Evolutionary conservation across 2,888 invertebrate genomes (phyloP).

Genomic region (Morpho helenor): DNA sequence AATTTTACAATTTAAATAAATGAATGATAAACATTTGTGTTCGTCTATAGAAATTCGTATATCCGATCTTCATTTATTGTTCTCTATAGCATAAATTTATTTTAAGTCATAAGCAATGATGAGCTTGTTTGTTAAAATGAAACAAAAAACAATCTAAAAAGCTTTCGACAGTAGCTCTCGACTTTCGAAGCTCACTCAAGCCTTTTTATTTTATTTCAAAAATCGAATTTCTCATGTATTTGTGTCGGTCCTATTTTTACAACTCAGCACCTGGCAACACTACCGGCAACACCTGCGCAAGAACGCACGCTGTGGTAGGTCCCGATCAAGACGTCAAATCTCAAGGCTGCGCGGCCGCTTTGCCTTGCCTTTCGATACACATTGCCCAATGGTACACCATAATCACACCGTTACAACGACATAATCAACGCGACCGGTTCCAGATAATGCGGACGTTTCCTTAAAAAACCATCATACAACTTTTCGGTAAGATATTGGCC

Average conservation of each 20-base stretch:
- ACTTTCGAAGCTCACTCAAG: too few relatives aligned
- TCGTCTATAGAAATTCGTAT: too few relatives aligned
- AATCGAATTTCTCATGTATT: too few relatives aligned
- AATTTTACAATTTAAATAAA: too few relatives aligned
- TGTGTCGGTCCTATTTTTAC: conserved; percentile 3
- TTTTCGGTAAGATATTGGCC: conserved; percentile 2
- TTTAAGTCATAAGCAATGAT: too few relatives aligned
- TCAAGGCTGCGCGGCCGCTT: conserved; percentile 68
- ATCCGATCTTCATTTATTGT: too few relatives aligned
- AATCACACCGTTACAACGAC: conserved; percentile 45
- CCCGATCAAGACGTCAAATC: conserved; percentile 78
- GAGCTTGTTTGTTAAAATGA: too few relatives aligned
- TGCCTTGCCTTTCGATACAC: conserved; percentile 58
- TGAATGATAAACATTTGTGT: too few relatives aligned
- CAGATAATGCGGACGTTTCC: conserved; percentile 22
- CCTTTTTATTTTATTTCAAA: too few relatives aligned
- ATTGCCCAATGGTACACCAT: conserved; percentile 54
- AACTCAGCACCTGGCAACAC: conserved; percentile 6
- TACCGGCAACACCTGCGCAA: conserved; percentile 65
- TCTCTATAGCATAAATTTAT: too few relatives aligned
- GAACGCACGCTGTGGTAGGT: conserved; percentile 73
- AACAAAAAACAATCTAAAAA: too few relatives aligned
- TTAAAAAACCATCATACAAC: conserved; percentile 17
- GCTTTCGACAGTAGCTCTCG: too few relatives aligned
- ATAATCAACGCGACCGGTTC: conserved; percentile 29